Evolutionary conservation across 1,140 invertebrate genomes (phyloP).

Genomic region (Adoxophyes honmai): DNA sequence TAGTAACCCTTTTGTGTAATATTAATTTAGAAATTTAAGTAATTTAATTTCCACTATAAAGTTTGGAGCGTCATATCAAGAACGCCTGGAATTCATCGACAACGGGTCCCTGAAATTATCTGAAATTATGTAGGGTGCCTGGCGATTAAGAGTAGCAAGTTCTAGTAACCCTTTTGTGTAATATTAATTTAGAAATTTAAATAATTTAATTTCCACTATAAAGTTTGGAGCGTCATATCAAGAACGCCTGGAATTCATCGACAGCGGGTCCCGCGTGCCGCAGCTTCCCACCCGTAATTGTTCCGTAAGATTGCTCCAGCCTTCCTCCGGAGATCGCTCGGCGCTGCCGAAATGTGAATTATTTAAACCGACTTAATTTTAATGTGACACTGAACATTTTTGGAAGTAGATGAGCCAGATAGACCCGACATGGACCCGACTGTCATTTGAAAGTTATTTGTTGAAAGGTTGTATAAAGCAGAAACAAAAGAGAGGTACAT

Average conservation of each 20-base stretch:
- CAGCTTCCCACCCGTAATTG: background rate
- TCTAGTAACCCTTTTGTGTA: too few species aligned
- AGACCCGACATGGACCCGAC: too few species aligned
- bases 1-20: too few species aligned
- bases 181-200: too few species aligned
- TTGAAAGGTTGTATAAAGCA: too few species aligned
- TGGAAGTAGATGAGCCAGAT: background rate
- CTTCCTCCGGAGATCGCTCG: background rate
- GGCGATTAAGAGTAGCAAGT: too few species aligned
- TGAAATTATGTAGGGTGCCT: too few species aligned
- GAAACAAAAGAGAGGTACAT: too few species aligned
- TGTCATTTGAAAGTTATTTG: too few species aligned
- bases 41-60: background rate
- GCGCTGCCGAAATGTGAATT: background rate
- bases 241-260: constrained; percentile 1
- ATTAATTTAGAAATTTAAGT: too few species aligned
- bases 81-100: constrained; percentile 1
- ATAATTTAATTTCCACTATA: background rate
- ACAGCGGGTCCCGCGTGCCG: background rate
- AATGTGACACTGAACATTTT: background rate
- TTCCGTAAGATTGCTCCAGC: constrained; percentile 6
- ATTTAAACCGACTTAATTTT: background rate
- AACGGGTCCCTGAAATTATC: background rate
- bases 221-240: constrained; percentile 1
- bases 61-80: background rate